A percentile compares a stretch with the other conserved stretches of the same genome.
phyloP scores from a whole-genome alignment of 2,797 vertebrate genomes.

The Bothrops alternatus region DNA sequence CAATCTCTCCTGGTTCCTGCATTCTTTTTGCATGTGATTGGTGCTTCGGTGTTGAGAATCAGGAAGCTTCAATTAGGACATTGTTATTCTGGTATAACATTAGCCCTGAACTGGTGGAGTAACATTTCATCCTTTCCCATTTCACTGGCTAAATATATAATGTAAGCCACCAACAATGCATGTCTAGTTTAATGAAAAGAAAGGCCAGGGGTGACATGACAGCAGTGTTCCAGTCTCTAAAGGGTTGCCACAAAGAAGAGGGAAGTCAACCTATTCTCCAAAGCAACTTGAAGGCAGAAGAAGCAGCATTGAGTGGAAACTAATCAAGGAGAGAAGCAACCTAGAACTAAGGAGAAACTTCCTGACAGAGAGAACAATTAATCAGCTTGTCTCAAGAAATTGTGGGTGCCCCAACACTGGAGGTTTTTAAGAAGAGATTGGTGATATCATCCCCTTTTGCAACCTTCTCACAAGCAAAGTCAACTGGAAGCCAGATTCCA shows the following conservation, averaged over 20 bases:
- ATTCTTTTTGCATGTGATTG: not conserved
- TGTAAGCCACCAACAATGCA: not conserved
- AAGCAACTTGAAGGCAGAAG: not conserved
- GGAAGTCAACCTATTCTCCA: not conserved
- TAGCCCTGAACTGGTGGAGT: not conserved
- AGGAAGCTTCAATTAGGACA: not conserved
- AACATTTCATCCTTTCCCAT: not conserved
- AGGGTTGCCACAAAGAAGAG: not conserved
- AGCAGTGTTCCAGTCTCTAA: not conserved
- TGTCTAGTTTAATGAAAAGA: not conserved
- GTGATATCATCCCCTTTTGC: no score
- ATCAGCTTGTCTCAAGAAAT: not conserved
- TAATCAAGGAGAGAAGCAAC: not conserved
- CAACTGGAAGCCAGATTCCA: no score
- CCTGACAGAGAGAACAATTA: not conserved
- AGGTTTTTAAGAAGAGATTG: not conserved
- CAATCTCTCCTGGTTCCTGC: not conserved
- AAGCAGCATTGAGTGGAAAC: not conserved
- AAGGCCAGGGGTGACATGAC: not conserved
- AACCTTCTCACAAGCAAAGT: no score
- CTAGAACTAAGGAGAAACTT: not conserved
- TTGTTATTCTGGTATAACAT: not conserved
- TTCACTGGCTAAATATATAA: not conserved
- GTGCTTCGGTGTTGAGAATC: not conserved
- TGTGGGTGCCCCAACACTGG: not conserved